Evolutionary conservation across 2,797 vertebrate species (phyloP), one percentile per base, ranked within the genome.

Genomic region (Nasua narica): DNA sequence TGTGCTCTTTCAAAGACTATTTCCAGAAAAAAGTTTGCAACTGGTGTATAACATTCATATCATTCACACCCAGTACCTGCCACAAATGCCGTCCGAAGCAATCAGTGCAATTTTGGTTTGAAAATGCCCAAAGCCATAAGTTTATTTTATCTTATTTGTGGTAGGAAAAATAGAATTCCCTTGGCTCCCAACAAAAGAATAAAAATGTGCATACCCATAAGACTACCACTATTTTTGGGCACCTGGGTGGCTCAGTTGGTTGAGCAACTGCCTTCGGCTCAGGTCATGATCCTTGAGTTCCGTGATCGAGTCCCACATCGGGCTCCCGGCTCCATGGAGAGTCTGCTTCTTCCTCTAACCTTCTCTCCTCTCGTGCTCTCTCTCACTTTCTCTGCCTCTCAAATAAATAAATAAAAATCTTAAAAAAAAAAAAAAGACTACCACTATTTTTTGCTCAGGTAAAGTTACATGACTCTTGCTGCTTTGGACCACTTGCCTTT

Each of bases 191-290:
- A 83, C 70, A 91, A 96, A 96, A 96, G 13, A 74, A 90, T 18
- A 89, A 21, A 89, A 40, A 95, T 58, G 93, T 7, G 16, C n/a
- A 94, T 81, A 62, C 5, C 58, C 76, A 25, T 65, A 95, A 96
- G 37, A 97, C 40, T 82, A 94, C 81, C 32, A 62, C 46, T 90
- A 62, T 62, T 96, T 96, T 96, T 76, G n/a, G n/a, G n/a, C n/a
- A n/a, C n/a, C n/a, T n/a, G n/a, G n/a, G n/a, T n/a, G n/a, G n/a
- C n/a, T n/a, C n/a, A n/a, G n/a, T n/a, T n/a, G n/a, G n/a, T n/a
- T n/a, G n/a, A n/a, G n/a, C n/a, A n/a, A n/a, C n/a, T n/a, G n/a
- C n/a, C n/a, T n/a, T n/a, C n/a, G n/a, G n/a, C n/a, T n/a, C n/a
- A n/a, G n/a, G n/a, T n/a, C n/a, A n/a, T n/a, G n/a, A n/a, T n/a